Evolutionary conservation across 2,797 vertebrate genomes (phyloP), one percentile per base, ranked within the genome.

Genomic region (Microctenopoma steveboyesi): DNA sequence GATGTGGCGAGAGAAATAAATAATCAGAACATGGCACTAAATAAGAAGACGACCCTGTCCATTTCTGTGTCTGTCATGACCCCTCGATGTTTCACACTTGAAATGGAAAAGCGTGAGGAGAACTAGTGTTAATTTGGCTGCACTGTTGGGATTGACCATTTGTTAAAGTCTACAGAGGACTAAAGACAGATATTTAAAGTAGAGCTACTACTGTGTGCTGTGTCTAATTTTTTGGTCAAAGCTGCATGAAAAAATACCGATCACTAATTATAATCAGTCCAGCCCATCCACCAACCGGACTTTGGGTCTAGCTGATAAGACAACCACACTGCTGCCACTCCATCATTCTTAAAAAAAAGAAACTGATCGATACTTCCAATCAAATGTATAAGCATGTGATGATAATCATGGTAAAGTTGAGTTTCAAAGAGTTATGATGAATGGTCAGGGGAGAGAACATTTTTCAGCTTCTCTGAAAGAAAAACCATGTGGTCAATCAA

Each of bases 301-400:
- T 77, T 67, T 59, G 76, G 73, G 69, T 82, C 58, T 27, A 69
- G 14, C 56, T 79, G 69, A 79, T 56, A 43, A 74, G 42, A 50
- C 56, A 7, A 39, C 48, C 50, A 71, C 72, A 57, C 47, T 50
- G 46, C 46, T 27, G 39, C 37, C 55, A 51, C 37, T 75, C 70
- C 47, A 47, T 79, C 79, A 72, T 52, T 42, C 27, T 22, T n/a
- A 22, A 75, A 78, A 86, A 66, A 65, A 75, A 74, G 54, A 72
- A 37, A 52, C 40, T 27, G 25, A 88, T 92, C 88, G 72, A 92
- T 92, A 89, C 52, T 67, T 74, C 47, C 75, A 88, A 74, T 90
- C 69, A 88, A 85, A 86, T 79, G 42, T 74, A 75, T 69, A 67
- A 14, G 62, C 68, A 81, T 68, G 33, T 35, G 33, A 35, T 35